Evolutionary conservation across 2,888 invertebrate species (phyloP), one percentile per base, ranked within the genome.

Genomic region (Congeria kusceri): DNA sequence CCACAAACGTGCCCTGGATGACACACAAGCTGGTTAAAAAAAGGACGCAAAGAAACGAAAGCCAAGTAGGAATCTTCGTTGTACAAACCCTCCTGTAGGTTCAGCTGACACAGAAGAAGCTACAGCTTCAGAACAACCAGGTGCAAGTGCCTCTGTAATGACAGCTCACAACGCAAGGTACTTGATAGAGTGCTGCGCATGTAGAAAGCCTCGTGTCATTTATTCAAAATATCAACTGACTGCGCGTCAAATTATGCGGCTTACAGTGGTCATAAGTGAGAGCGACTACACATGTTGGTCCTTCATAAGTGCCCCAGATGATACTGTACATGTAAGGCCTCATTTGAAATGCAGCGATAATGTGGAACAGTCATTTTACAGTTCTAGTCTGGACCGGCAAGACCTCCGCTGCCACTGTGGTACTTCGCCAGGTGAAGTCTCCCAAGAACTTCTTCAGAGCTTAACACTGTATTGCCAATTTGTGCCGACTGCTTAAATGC

Each of bases 251-350:
- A 18, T 23, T 27, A 68, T 44, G 39, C 39, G 32, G 57, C 58
- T 68, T 39, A 58, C 44, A 46, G 39, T 68, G 58, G 20, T 58
- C 28, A 58, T 58, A 18, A 68, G 59, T 68, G 58, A 68, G 58
- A 68, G 15, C 32, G 68, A 68, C 28, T 68, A 68, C 44, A 68
- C 58, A 39, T 68, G 68, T 59, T 46, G 68, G 27, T 57, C 58
- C 46, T 58, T 58, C 44, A 59, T 68, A 27, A 58, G 44, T 58
- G 59, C 44, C 13, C 68, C 68, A 39, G 59, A 58, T 46, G 68
- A 68, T 58, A 59, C 58, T 44, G 68, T 68, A 46, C 68, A 68
- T 58, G 68, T 58, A 32, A 68, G 68, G 58, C 68, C 27, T n/a
- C 39, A 66, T 49, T 56, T 68, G 32, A 58, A 57, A 39, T 68